Base-by-base conservation (phyloP, 2,888 invertebrate genomes). In the Girardia tigrina region DNA sequence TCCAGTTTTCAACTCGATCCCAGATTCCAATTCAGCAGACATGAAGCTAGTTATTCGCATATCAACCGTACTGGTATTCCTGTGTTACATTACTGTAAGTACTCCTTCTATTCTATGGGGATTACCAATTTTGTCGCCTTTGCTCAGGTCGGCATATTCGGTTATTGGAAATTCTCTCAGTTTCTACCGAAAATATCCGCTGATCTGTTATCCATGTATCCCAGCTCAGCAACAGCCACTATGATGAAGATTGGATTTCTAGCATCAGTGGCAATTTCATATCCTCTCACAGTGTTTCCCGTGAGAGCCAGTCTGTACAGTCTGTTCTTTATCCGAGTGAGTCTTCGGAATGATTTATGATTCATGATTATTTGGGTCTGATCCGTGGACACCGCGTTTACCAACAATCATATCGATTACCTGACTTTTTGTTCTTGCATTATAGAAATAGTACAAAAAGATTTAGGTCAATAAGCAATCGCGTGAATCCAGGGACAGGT, bases 231-330 rank as follows among this genome's bases (percentile, higher is more conserved):
- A 6, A 78, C 90, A 42, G 91, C 90, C 79, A 92, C 94, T 84
- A 87, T 90, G 77, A 91, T 95, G 81, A 94, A 94, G 87, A 87
- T 94, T 78, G 92, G 94, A 28, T 97, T 97, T 86, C 90, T 95
- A 8, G 86, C 94, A 80, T 94, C 94, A 0, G 88, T 97, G 29
- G 94, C 94, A 20, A 91, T 94, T 83, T 94, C 94, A 82, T 95
- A 97, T 85, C 97, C 97, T 0, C 87, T 98, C 78, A 91, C 94
- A 80, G 91, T 97, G 83, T 95, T 95, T 85, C 97, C 97, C 0
- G 94, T 94, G 82, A 87, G 97, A 77, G 91, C 91, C 14, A 93
- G 94, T 82, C 86, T 97, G 27, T 91, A 93, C 86, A 95, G 94
- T 0, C 88, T 97, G 77, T 85, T 94, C 4, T 94, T 90, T 81